phyloP scores from a whole-genome alignment of 2,113 vertebrate species.

The Accipiter virgatus region DNA sequence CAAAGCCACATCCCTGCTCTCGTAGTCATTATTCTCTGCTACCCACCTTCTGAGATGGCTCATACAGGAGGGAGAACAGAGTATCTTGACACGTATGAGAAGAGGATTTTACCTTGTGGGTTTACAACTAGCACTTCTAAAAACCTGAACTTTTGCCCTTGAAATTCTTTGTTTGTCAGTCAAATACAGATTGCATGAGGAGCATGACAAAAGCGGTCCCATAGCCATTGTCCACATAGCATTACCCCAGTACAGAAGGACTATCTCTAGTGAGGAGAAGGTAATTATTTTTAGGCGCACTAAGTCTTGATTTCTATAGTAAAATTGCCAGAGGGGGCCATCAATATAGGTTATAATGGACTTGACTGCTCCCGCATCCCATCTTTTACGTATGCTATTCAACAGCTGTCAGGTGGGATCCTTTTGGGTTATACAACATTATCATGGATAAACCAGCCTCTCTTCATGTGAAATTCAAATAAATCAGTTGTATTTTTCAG shows the following conservation, averaged over 20 bases:
- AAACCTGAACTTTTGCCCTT: constrained; percentile 39
- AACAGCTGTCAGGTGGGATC: not conserved
- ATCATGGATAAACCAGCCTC: not conserved
- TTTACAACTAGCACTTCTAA: constrained; percentile 33
- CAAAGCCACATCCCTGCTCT: constrained; percentile 19
- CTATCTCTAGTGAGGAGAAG: not conserved
- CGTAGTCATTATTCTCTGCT: constrained; percentile 26
- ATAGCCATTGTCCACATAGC: not conserved
- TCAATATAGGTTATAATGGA: not conserved
- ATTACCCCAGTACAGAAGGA: constrained; percentile 19
- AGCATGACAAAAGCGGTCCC: constrained; percentile 24
- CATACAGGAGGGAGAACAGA: constrained; percentile 29
- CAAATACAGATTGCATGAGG: constrained; percentile 38
- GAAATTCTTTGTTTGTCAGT: constrained; percentile 55
- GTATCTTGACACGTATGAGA: constrained; percentile 34
- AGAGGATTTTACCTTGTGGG: constrained; percentile 18
- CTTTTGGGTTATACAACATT: not conserved
- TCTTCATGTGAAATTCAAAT: not conserved
- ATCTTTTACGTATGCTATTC: not conserved
- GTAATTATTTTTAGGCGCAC: constrained; percentile 31
- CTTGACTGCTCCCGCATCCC: not conserved
- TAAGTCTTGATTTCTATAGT: constrained; percentile 32
- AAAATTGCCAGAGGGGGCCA: not conserved
- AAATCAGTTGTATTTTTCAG: not conserved
- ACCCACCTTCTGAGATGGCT: constrained; percentile 26